phyloP scores from a whole-genome alignment of 1,140 invertebrate species.

The Drosophila varians region DNA sequence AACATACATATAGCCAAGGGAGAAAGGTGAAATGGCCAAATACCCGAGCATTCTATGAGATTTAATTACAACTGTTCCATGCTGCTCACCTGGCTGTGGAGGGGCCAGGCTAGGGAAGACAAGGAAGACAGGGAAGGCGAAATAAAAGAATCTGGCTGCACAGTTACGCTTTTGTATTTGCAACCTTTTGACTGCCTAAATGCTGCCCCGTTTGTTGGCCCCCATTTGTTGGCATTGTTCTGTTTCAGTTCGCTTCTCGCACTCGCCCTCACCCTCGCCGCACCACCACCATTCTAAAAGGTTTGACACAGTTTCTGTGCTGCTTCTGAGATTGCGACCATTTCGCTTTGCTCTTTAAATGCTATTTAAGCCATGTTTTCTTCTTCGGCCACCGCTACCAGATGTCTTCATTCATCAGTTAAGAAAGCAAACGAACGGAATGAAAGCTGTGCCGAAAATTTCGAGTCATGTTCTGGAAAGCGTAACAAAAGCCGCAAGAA shows the following conservation, averaged over 20 bases:
- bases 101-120: too few relatives aligned
- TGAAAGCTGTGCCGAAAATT: constrained; percentile 70
- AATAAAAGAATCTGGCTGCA: constrained; percentile 48
- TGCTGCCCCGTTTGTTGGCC: constrained; percentile 69
- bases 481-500: constrained; percentile 68
- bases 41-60: constrained; percentile 59
- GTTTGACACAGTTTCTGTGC: constrained; percentile 76
- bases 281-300: constrained; percentile 69
- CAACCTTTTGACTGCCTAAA: constrained; percentile 60
- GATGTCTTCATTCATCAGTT: constrained; percentile 58
- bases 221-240: constrained; percentile 71
- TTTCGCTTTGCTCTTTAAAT: constrained; percentile 74
- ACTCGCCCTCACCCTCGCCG: constrained; percentile 32
- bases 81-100: constrained; percentile 1
- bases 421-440: constrained; percentile 58
- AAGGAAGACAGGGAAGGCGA: constrained; percentile 15
- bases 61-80: constrained; percentile 67
- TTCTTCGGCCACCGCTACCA: constrained; percentile 16
- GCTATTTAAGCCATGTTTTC: constrained; percentile 63
- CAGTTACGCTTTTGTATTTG: constrained; percentile 76
- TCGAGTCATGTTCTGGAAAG: constrained; percentile 78
- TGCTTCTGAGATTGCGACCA: constrained; percentile 55
- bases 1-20: constrained; percentile 8
- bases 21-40: constrained; percentile 30
- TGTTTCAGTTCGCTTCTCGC: constrained; percentile 38